phyloP scores from a whole-genome alignment of 2,113 vertebrate genomes.

The Holacanthus passer region DNA sequence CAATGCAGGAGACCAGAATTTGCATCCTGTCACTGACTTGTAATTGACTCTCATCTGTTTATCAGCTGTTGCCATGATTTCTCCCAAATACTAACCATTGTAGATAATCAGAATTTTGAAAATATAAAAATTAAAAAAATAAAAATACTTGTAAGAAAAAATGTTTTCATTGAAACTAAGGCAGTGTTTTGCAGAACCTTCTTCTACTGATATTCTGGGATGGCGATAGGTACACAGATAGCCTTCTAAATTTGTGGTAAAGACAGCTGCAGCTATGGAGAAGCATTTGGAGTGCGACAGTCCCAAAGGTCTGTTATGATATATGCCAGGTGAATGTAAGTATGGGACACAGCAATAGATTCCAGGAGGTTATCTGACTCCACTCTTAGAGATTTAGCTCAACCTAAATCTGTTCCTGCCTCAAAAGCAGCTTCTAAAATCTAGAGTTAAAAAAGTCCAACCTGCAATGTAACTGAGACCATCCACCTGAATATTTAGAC shows the following conservation, averaged over 20 bases:
- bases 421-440: not conserved
- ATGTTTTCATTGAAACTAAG: not conserved
- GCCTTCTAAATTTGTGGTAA: not conserved
- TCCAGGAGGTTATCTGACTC: not conserved
- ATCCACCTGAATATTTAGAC: constrained; percentile 1
- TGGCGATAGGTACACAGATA: not conserved
- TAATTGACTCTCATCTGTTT: not conserved
- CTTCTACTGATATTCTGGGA: not conserved
- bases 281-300: not conserved
- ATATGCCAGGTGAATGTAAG: not conserved
- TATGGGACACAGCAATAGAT: not conserved
- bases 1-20: not conserved
- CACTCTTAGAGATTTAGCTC: not conserved
- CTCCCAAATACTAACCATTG: not conserved
- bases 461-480: not conserved
- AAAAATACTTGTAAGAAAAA: too few species aligned
- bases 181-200: not conserved
- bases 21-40: not conserved
- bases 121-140: not conserved
- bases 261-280: not conserved
- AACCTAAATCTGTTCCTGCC: not conserved
- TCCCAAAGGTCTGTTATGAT: not conserved
- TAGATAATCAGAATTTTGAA: not conserved
- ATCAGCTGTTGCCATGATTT: not conserved
- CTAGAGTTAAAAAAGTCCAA: not conserved